phyloP scores from a whole-genome alignment of 2,113 vertebrate genomes.

The Elgaria multicarinata region DNA sequence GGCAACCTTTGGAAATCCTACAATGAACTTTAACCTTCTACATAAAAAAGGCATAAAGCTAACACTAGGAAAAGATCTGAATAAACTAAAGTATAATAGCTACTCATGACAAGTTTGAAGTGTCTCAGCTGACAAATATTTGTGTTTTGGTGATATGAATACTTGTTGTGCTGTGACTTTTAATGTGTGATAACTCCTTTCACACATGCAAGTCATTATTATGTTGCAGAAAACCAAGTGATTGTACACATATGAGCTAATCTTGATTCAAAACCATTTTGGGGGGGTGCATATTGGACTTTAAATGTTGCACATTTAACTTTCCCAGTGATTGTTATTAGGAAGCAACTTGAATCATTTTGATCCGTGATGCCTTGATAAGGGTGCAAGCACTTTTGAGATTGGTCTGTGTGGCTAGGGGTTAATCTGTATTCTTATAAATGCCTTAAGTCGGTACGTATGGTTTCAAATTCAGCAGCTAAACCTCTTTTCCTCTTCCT shows the following conservation, averaged over 20 bases:
- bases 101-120: not conserved
- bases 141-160: not conserved
- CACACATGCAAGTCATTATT: not conserved
- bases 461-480: not conserved
- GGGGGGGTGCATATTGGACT: not conserved
- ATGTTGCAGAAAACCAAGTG: not conserved
- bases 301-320: not conserved
- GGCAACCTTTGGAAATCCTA: not conserved
- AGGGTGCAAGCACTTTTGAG: not conserved
- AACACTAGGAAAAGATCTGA: not conserved
- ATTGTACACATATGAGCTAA: not conserved
- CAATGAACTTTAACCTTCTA: not conserved
- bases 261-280: not conserved
- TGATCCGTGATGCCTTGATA: not conserved
- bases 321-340: not conserved
- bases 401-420: not conserved
- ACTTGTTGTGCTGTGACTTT: not conserved
- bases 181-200: not conserved
- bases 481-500: not conserved
- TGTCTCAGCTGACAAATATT: not conserved
- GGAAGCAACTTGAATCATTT: not conserved
- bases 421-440: not conserved
- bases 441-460: not conserved
- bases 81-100: not conserved
- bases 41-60: not conserved